Evolutionary conservation across 2,113 vertebrate species (phyloP).

Genomic region (Ramphastos sulfuratus): DNA sequence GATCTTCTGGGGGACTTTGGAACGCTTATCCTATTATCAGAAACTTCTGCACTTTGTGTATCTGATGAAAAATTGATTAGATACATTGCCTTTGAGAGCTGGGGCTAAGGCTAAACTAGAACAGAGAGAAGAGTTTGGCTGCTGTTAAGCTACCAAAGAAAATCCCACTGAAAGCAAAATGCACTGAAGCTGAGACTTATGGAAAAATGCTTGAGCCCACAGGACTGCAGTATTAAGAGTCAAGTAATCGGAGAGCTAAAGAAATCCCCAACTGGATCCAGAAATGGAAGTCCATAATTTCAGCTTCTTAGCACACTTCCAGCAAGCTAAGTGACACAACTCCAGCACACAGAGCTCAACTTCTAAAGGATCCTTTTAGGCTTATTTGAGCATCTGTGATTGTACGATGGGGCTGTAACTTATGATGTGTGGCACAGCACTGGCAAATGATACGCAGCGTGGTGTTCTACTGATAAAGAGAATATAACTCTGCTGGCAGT

Average conservation of each 20-base stretch:
- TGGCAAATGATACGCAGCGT: neutral
- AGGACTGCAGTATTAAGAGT: slow-evolving; percentile 54
- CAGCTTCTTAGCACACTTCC: slow-evolving; percentile 39
- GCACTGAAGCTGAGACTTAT: slow-evolving; percentile 54
- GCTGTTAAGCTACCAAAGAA: slow-evolving; percentile 63
- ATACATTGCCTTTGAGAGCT: slow-evolving; percentile 30
- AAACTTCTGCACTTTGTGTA: slow-evolving; percentile 33
- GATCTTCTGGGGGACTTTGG: slow-evolving; percentile 60
- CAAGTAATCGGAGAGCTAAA: slow-evolving; percentile 65
- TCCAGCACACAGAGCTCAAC: neutral
- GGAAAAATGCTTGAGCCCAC: slow-evolving; percentile 59
- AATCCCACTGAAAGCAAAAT: slow-evolving; percentile 45
- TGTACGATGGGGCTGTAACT: neutral
- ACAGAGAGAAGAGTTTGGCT: slow-evolving; percentile 41
- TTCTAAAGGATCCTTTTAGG: neutral
- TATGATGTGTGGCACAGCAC: neutral
- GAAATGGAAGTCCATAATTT: slow-evolving; percentile 65
- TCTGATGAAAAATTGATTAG: slow-evolving; percentile 66
- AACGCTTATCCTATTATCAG: slow-evolving; percentile 69
- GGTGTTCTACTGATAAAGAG: neutral
- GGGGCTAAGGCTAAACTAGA: slow-evolving; percentile 40
- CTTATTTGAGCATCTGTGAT: neutral
- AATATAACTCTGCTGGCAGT: neutral
- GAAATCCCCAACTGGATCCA: slow-evolving; percentile 57
- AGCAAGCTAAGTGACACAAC: neutral